Evolutionary conservation across 1,140 invertebrate genomes (phyloP).

Genomic region (Mesaphorura yosii): DNA sequence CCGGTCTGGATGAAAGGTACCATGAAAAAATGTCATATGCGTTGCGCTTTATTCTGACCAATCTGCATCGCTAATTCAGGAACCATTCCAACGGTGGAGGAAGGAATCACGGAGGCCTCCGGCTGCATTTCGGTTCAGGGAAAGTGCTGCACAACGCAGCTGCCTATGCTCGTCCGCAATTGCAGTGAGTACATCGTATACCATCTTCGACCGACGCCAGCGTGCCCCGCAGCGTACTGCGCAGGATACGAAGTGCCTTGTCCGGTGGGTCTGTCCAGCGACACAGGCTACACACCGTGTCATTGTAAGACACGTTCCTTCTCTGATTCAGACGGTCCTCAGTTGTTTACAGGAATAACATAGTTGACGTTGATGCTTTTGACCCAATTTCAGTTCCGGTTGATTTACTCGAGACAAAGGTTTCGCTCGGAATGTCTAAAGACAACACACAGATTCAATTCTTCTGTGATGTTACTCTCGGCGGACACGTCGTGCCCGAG

Average conservation of each 20-base stretch:
- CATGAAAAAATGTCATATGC: background rate
- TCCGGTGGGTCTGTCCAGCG: conserved; percentile 28
- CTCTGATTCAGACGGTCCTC: no score
- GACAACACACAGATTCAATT: conserved; percentile 27
- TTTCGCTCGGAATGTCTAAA: conserved; percentile 25
- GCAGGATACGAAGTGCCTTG: conserved; percentile 33
- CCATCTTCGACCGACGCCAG: conserved; percentile 32
- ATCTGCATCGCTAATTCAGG: conserved; percentile 20
- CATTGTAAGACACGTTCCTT: conserved; percentile 25
- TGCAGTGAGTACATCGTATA: conserved; percentile 32
- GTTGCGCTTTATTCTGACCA: background rate
- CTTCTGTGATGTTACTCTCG: conserved; percentile 30
- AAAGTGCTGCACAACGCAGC: conserved; percentile 31
- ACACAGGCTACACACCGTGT: conserved; percentile 32
- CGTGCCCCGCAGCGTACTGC: conserved; percentile 33
- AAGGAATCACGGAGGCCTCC: conserved; percentile 30
- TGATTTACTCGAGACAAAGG: conserved; percentile 32
- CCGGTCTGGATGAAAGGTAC: conserved; percentile 33
- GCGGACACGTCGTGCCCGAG: conserved; percentile 30
- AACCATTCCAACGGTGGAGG: conserved; percentile 29
- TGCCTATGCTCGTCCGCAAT: conserved; percentile 31
- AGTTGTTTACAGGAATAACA: no score
- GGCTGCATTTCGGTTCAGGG: conserved; percentile 31
- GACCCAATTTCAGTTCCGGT: conserved; percentile 25
- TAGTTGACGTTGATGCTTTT: no score